Evolutionary conservation across 2,797 vertebrate species (phyloP).

Genomic region (Lacerta viridis): DNA sequence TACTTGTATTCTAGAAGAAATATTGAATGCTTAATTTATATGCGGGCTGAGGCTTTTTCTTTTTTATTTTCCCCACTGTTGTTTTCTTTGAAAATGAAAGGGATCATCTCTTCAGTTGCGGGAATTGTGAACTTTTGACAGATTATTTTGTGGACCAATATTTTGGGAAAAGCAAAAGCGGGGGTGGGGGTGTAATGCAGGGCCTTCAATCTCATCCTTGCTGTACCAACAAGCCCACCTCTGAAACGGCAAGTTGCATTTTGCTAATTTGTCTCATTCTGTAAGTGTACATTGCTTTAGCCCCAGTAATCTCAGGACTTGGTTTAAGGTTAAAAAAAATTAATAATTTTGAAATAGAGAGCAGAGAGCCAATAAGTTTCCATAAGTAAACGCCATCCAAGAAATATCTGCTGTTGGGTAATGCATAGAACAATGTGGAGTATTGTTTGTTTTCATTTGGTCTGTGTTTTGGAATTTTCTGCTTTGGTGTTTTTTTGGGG

Average conservation of each 20-base stretch:
- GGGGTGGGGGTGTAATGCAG: conserved; percentile 70
- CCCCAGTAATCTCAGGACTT: conserved; percentile 85
- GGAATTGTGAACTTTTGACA: conserved; percentile 80
- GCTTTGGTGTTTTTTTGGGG: conserved; percentile 81
- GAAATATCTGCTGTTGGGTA: conserved; percentile 81
- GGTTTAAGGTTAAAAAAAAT: conserved; percentile 71
- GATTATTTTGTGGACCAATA: conserved; percentile 88
- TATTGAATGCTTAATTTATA: conserved; percentile 91
- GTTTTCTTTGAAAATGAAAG: conserved; percentile 86
- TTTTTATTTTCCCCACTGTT: conserved; percentile 70
- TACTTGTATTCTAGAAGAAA: conserved; percentile 91
- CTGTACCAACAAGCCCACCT: conserved; percentile 84
- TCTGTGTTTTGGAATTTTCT: conserved; percentile 82
- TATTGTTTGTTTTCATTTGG: conserved; percentile 81
- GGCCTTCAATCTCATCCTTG: conserved; percentile 80
- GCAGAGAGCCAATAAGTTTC: conserved; percentile 81
- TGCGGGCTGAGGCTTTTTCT: conserved; percentile 85
- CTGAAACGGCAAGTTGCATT: conserved; percentile 79
- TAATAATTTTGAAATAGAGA: conserved; percentile 48
- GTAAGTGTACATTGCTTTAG: conserved; percentile 79
- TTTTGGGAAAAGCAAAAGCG: conserved; percentile 81
- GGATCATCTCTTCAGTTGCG: conserved; percentile 85
- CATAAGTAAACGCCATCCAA: conserved; percentile 78
- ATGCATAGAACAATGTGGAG: conserved; percentile 70
- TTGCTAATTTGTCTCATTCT: conserved; percentile 76